Conservation (phyloP, 1,140 invertebrate species). For the Araneus ventricosus region DNA sequence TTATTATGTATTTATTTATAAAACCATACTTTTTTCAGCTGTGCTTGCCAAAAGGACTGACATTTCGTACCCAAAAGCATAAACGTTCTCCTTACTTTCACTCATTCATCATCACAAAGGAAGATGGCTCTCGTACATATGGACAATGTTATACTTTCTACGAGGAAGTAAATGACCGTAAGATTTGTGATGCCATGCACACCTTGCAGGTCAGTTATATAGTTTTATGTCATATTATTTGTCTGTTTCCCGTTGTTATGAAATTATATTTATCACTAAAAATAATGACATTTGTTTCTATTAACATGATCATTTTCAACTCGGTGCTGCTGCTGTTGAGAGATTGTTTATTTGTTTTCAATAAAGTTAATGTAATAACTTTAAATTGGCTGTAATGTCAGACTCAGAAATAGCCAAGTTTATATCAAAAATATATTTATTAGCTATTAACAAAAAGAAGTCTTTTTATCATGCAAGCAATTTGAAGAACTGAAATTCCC, state of each 20-base stretch:
- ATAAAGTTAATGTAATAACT: no score
- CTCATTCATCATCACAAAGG: constrained; percentile 97
- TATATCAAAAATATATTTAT: no score
- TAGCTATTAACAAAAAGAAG: no score
- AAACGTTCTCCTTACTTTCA: constrained; percentile 89
- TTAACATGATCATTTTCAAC: no score
- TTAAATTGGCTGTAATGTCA: no score
- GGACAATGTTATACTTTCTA: constrained; percentile 97
- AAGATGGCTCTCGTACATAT: constrained; percentile 96
- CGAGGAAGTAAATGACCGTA: constrained; percentile 94
- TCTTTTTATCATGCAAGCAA: no score
- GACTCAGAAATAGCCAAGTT: no score
- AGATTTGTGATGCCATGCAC: constrained; percentile 96
- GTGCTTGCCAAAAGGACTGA: constrained; percentile 94
- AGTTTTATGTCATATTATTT: not conserved
- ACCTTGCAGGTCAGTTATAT: constrained; percentile 88
- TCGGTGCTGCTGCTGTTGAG: no score
- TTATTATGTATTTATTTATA: not conserved
- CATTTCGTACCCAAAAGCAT: constrained; percentile 96
- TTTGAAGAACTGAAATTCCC: no score
- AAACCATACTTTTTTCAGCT: constrained; percentile 84
- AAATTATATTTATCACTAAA: no score
- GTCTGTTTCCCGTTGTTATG: not conserved
- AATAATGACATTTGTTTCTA: no score
- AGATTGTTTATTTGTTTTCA: no score